A percentile compares a stretch with the other conserved stretches of the same genome.
Conservation (phyloP, 2,888 invertebrate genomes). For the Rhingia rostrata region DNA sequence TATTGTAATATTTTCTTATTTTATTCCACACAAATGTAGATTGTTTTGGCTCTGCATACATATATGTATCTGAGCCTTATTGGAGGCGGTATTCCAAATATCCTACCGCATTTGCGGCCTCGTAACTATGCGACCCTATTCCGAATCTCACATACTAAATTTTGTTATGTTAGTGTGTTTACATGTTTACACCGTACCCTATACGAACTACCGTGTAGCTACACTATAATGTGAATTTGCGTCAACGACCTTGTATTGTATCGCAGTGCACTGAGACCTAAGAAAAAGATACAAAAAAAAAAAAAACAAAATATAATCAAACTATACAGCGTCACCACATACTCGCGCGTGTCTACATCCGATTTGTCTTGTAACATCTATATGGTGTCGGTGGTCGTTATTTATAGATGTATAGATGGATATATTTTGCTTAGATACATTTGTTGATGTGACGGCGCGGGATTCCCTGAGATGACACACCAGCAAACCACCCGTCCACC, state of each 20-base stretch:
- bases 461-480: slow-evolving; percentile 30
- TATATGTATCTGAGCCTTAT: slow-evolving; percentile 29
- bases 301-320: slow-evolving; percentile 1
- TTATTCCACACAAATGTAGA: slow-evolving; percentile 39
- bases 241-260: slow-evolving; percentile 65
- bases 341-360: slow-evolving; percentile 15
- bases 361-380: slow-evolving; percentile 42
- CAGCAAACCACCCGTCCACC: slow-evolving; percentile 36
- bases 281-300: slow-evolving; percentile 6
- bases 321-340: slow-evolving; percentile 30
- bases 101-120: slow-evolving; percentile 13
- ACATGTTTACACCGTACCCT: slow-evolving; percentile 47
- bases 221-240: slow-evolving; percentile 58
- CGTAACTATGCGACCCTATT: slow-evolving; percentile 69
- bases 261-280: background rate
- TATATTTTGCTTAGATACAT: slow-evolving; percentile 9
- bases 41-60: background rate
- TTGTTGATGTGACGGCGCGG: slow-evolving; percentile 35
- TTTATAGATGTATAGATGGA: slow-evolving; percentile 20
- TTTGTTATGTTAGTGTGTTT: slow-evolving; percentile 65
- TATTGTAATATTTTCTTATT: slow-evolving; percentile 61
- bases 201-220: slow-evolving; percentile 62
- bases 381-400: slow-evolving; percentile 20
- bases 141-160: slow-evolving; percentile 71
- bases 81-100: slow-evolving; percentile 2